These are phyloP conservation scores for Nipponia nippon DNA, from an alignment of 2,113 vertebrate genomes.

Conservation along the genomic window DNA sequence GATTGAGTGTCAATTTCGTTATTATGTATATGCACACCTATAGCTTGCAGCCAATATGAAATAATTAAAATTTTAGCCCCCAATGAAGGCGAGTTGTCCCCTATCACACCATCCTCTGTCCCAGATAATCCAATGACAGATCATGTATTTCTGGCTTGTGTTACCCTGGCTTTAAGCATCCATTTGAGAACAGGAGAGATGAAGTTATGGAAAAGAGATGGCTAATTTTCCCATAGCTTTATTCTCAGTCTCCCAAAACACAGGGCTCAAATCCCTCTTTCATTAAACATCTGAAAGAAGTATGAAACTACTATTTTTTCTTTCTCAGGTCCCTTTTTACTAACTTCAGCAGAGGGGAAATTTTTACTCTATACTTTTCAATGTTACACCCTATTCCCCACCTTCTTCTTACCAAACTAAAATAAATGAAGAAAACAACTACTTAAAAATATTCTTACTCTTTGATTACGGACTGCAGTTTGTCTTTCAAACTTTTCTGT, in stretches of 20 bases:
- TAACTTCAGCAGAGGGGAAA: neutral
- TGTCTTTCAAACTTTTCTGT: conserved; percentile 44
- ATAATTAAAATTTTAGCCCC: neutral
- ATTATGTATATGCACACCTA: neutral
- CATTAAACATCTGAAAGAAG: neutral
- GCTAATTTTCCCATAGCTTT: neutral
- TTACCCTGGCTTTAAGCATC: neutral
- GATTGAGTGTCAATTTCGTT: neutral
- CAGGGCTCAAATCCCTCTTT: neutral
- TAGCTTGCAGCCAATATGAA: neutral
- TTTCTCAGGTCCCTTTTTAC: neutral
- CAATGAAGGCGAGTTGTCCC: neutral
- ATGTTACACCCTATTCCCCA: neutral
- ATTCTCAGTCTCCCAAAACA: neutral
- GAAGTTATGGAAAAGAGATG: neutral
- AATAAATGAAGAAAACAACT: neutral
- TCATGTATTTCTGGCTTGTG: neutral
- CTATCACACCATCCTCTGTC: neutral
- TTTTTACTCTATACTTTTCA: neutral
- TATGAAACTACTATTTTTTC: too few relatives aligned
- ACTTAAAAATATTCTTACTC: conserved; percentile 8
- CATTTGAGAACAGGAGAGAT: neutral
- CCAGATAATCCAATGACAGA: neutral
- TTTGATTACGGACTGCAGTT: neutral
- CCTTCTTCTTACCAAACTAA: neutral